phyloP scores from a whole-genome alignment of 2,113 vertebrate genomes.

The Strigops habroptila region DNA sequence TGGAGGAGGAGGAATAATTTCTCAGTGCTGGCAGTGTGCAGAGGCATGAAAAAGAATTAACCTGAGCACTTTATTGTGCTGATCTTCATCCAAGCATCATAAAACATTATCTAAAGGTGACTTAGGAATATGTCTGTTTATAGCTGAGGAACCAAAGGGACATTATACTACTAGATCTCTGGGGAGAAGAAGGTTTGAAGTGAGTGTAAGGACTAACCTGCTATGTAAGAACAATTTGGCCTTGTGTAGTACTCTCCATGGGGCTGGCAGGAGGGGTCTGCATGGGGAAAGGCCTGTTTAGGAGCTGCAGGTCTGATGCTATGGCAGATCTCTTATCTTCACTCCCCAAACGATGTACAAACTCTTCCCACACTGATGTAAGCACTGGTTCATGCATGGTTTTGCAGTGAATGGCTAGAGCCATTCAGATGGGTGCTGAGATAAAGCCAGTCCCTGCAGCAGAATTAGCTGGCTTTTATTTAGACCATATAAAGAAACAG shows the following conservation, averaged over 20 bases:
- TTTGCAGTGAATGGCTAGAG: background rate
- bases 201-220: background rate
- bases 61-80: background rate
- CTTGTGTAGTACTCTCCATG: too few species aligned
- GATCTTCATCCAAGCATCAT: background rate
- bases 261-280: background rate
- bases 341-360: background rate
- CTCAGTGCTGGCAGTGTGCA: background rate
- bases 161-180: rapidly evolving
- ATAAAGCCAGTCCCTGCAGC: background rate
- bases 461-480: background rate
- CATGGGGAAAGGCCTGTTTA: background rate
- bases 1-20: background rate
- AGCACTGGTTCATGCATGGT: background rate
- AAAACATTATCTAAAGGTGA: background rate
- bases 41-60: background rate
- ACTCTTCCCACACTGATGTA: background rate
- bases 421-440: background rate
- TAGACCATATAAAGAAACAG: background rate
- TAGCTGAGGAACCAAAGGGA: background rate
- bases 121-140: background rate
- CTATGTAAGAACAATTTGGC: background rate
- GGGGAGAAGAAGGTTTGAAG: background rate
- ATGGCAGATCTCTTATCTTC: background rate
- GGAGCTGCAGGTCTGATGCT: background rate